Base-by-base conservation (phyloP, 2,888 invertebrate genomes). In the Acrocyrtus sp. region DNA sequence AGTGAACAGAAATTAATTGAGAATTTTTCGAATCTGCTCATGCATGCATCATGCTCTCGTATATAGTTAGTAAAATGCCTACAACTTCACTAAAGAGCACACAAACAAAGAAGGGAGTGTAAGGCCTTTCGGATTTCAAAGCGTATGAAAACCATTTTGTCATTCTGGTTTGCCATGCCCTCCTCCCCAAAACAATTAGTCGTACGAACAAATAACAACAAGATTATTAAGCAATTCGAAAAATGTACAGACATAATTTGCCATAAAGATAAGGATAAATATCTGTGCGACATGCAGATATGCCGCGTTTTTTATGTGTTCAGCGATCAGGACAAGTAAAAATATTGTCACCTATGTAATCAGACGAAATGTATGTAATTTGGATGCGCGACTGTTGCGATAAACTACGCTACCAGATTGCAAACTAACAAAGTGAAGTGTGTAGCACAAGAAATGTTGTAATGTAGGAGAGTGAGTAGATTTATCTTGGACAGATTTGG, bases 121-220 rank as follows among this genome's bases (percentile, higher is more conserved):
- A 51, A 63, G 62, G 69, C 48, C 70, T 56, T 70, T 43, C 50
- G 34, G 22, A 62, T 50, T 69, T 63, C 70, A 57, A 70, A 62
- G 56, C 70, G 62, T 70, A 57, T 5, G 56, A 63, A 61, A 54
- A 57, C 50, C 57, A 63, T 62, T 70, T 70, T 70, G 70, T 70
- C 70, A 70, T 70, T 70, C 56, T 70, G n/a, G n/a, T 70, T 70
- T 48, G 70, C 70, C 70, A 70, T 70, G 70, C 70, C 70, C 70
- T 69, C 69, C 50, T 50, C n/a, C n/a, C n/a, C n/a, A n/a, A n/a
- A 61, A 57, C 70, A 70, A 70, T 70, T 70, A 70, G 56, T 47
- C 39, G 57, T 70, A 50, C 70, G 57, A 62, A 70, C 70, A 70
- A 70, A 70, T 70, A 62, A 69, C 57, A 39, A 58, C 69, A 61